Percentiles rank a stretch among this genome's conserved stretches.
phyloP scores from a whole-genome alignment of 2,113 vertebrate species.

The Periophthalmus modestus region DNA sequence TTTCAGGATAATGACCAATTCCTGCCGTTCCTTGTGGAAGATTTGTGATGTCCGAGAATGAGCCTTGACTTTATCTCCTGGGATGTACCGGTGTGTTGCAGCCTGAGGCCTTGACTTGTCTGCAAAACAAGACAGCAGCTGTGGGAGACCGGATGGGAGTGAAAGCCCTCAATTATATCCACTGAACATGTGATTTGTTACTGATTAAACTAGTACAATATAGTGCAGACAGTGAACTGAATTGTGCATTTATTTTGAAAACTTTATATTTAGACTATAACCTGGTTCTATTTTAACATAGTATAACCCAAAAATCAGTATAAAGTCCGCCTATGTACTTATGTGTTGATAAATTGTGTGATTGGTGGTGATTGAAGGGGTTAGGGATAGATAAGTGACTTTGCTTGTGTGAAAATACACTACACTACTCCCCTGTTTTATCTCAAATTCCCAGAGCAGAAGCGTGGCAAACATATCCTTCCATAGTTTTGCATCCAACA shows the following conservation, averaged over 20 bases:
- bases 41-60: slow-evolving; percentile 30
- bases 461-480: slow-evolving; percentile 5
- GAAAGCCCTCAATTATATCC: not conserved
- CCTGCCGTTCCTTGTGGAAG: slow-evolving; percentile 24
- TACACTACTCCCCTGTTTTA: not conserved
- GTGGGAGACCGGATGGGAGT: slow-evolving; percentile 51
- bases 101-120: slow-evolving; percentile 71
- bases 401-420: not conserved
- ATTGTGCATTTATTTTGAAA: not conserved
- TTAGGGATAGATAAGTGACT: no score
- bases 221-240: not conserved
- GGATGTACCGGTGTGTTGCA: slow-evolving; percentile 6
- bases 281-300: no score
- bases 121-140: slow-evolving; percentile 73
- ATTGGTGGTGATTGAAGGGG: no score
- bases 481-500: slow-evolving; percentile 40
- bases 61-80: slow-evolving; percentile 62
- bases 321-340: not conserved
- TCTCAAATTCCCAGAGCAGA: not conserved
- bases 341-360: no score
- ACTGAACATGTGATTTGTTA: not conserved
- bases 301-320: no score
- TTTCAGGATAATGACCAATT: slow-evolving; percentile 17
- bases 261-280: no score
- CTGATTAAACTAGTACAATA: not conserved